Evolutionary conservation across 2,113 vertebrate genomes (phyloP).

Genomic region (Salminus brasiliensis): DNA sequence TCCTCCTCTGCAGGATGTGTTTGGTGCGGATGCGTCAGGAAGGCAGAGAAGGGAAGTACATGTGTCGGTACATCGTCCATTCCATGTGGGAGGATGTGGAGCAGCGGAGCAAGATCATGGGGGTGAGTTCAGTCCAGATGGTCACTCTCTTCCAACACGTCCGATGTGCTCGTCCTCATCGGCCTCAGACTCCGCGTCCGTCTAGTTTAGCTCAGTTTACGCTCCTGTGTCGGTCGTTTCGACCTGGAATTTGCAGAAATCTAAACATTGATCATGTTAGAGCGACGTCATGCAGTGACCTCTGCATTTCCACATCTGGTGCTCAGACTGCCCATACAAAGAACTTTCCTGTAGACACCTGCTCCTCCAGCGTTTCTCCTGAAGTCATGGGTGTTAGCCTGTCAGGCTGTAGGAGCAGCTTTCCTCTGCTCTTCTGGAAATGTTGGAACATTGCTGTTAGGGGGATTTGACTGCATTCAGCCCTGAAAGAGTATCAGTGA

Average conservation of each 20-base stretch:
- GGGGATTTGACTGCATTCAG: too few species aligned
- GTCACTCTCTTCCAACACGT: not conserved
- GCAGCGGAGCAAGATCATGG: conserved; percentile 95
- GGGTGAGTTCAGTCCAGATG: conserved; percentile 79
- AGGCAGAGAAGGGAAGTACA: conserved; percentile 92
- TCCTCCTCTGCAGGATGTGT: conserved; percentile 86
- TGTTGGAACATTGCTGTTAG: too few species aligned
- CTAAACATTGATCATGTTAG: not conserved
- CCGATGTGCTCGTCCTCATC: not conserved
- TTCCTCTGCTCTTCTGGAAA: too few species aligned
- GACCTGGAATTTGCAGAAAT: not conserved
- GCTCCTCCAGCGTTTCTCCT: too few species aligned
- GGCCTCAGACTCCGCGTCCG: not conserved
- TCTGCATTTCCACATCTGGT: not conserved
- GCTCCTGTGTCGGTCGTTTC: not conserved
- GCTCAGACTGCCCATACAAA: not conserved
- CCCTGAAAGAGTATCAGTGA: too few species aligned
- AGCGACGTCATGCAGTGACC: not conserved
- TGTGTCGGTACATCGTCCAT: conserved; percentile 95
- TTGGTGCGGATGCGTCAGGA: conserved; percentile 96
- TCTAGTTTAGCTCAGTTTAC: not conserved
- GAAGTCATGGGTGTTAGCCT: too few species aligned
- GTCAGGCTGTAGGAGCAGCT: not conserved
- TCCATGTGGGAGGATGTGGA: conserved; percentile 99
- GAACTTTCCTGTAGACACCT: not conserved